Evolutionary conservation across 2,113 vertebrate species (phyloP), one percentile per base, ranked within the genome.

Genomic region (Piaya cayana): DNA sequence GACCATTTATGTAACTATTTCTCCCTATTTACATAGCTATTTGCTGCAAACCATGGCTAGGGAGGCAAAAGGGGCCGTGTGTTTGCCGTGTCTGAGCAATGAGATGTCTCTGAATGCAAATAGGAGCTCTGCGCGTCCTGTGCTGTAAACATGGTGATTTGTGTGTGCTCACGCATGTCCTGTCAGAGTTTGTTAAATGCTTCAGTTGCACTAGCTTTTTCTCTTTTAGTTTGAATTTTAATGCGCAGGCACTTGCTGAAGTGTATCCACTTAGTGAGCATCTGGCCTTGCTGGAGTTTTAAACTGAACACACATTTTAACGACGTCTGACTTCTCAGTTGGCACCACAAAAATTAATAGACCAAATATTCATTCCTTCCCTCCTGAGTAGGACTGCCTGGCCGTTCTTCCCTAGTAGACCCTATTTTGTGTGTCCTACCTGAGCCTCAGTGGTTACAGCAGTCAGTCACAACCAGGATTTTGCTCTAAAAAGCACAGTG

Each of bases 91-190:
- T 82, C 77, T 88, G 75, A 96, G 92, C 75, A 82, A 88, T 74
- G 56, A 88, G 70, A 30, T 78, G 17, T 64, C 72, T 85, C 75
- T 1, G 19, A n/a, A 82, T 95, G 81, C 58, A 91, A 95, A 92
- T 60, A 84, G 69, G 59, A 96, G 37, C 91, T 84, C 62, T 82
- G 49, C 12, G 50, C 23, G 4, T 85, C 91, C 69, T 26, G 59
- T 1, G 12, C 72, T 77, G 53, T 69, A 75, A 95, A 82, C 90
- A 83, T 3, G 9, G 55, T 7, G 5, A 68, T 87, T 89, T 96
- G 87, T 95, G 95, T 97, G 95, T 97, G 93, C 92, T 97, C 94
- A 82, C 47, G 83, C 94, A 79, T 95, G 82, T 89, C 95, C 92
- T 96, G 82, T 83, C 95, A 83, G 83, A n/a, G 29, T 97, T 97